Percentiles rank a stretch among this genome's conserved stretches.
Conservation (phyloP, 2,888 invertebrate genomes). For the Rhimphoctona megacephalus region DNA sequence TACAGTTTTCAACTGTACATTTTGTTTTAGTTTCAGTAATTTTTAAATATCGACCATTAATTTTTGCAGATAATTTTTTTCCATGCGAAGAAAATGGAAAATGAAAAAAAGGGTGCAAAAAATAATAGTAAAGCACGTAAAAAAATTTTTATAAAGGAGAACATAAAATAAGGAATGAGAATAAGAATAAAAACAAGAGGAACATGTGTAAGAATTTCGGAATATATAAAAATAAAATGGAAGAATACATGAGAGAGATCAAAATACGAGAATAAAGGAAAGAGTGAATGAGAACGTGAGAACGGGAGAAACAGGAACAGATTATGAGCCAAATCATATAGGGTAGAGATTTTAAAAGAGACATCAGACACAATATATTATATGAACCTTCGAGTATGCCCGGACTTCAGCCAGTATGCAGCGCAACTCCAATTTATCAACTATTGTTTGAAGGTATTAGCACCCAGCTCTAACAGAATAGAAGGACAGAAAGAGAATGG, state of each 20-base stretch:
- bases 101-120: no score
- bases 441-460: constrained; percentile 69
- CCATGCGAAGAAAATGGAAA: no score
- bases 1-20: no score
- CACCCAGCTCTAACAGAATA: constrained; percentile 19
- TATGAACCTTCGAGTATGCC: constrained; percentile 66
- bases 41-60: no score
- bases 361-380: constrained; percentile 21
- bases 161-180: no score
- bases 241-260: not conserved
- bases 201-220: not conserved
- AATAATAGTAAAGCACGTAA: no score
- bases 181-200: no score
- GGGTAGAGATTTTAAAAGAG: constrained; percentile 30
- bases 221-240: no score
- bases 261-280: not conserved
- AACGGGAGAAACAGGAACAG: not conserved
- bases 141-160: no score
- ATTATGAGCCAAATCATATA: constrained; percentile 14
- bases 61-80: no score
- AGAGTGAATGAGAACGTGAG: not conserved
- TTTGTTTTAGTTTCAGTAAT: no score
- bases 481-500: not conserved
- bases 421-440: constrained; percentile 70
- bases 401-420: constrained; percentile 65